Conservation (phyloP, 2,113 vertebrate genomes). For the Mus pahari region DNA sequence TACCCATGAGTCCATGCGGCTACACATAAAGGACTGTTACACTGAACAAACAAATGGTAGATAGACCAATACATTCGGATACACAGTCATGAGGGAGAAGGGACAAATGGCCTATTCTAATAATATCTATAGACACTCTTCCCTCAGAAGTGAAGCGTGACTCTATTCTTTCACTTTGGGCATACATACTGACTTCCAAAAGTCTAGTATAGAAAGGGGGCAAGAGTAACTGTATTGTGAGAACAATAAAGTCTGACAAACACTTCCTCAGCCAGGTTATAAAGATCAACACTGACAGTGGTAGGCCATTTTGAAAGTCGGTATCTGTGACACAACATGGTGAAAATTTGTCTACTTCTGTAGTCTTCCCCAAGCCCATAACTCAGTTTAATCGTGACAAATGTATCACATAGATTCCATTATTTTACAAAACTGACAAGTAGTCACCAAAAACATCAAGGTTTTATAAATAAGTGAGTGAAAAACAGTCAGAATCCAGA, state of each 20-base stretch:
- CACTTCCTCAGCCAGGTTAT: background rate
- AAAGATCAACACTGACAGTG: constrained; percentile 4
- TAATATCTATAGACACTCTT: background rate
- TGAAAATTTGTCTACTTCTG: constrained; percentile 14
- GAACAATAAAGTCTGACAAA: constrained; percentile 3
- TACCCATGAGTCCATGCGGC: background rate
- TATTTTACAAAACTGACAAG: constrained; percentile 49
- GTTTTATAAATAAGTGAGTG: constrained; percentile 42
- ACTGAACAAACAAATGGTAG: background rate
- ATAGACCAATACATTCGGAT: background rate
- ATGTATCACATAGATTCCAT: background rate
- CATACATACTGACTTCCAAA: constrained; percentile 37
- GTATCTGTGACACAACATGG: background rate
- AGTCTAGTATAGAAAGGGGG: background rate
- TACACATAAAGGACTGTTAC: background rate
- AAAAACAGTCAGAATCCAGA: constrained; percentile 24
- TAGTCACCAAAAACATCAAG: constrained; percentile 36
- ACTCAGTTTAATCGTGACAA: constrained; percentile 36
- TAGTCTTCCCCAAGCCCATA: constrained; percentile 18
- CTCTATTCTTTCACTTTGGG: constrained; percentile 8
- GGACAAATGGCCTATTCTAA: constrained; percentile 5
- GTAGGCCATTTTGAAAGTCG: background rate
- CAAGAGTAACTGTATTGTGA: constrained; percentile 13
- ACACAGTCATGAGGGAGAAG: background rate
- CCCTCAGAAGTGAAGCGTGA: background rate